Evolutionary conservation across 2,797 vertebrate genomes (phyloP).

Genomic region (Alcedo quadribrachys): DNA sequence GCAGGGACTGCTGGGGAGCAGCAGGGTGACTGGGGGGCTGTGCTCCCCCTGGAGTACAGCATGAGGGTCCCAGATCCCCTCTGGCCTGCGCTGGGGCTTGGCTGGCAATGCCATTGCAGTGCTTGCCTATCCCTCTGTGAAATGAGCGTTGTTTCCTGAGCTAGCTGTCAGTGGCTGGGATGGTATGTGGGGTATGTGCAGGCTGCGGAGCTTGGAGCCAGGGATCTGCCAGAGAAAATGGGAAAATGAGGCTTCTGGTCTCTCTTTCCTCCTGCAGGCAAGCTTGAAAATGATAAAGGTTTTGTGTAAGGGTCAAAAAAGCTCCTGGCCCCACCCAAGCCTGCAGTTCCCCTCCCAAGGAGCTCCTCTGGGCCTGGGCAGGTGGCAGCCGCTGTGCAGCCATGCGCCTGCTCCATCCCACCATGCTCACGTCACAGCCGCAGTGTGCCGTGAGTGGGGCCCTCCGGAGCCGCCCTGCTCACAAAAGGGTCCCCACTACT

Average conservation of each 20-base stretch:
- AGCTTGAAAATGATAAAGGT: not conserved
- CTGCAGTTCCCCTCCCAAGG: not conserved
- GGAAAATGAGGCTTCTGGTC: not conserved
- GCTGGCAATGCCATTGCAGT: not conserved
- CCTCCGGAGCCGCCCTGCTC: not conserved
- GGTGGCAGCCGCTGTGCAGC: not conserved
- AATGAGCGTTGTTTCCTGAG: not conserved
- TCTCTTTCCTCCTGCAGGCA: fast-evolving
- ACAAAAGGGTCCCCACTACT: constrained; percentile 27
- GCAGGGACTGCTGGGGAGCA: not conserved
- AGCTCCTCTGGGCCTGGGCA: not conserved
- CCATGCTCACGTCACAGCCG: constrained; percentile 8
- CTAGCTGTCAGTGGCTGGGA: not conserved
- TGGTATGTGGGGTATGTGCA: not conserved
- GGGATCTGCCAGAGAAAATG: not conserved
- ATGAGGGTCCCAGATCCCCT: not conserved
- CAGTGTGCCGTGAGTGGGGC: not conserved
- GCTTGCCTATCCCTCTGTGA: not conserved
- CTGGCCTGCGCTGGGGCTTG: not conserved
- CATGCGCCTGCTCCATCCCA: constrained; percentile 3
- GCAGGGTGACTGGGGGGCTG: fast-evolving
- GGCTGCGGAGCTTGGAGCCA: not conserved
- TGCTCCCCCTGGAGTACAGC: not conserved
- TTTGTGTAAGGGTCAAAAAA: not conserved
- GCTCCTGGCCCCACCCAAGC: not conserved